phyloP scores from a whole-genome alignment of 2,888 invertebrate species.

The Thymelicus lineola region DNA sequence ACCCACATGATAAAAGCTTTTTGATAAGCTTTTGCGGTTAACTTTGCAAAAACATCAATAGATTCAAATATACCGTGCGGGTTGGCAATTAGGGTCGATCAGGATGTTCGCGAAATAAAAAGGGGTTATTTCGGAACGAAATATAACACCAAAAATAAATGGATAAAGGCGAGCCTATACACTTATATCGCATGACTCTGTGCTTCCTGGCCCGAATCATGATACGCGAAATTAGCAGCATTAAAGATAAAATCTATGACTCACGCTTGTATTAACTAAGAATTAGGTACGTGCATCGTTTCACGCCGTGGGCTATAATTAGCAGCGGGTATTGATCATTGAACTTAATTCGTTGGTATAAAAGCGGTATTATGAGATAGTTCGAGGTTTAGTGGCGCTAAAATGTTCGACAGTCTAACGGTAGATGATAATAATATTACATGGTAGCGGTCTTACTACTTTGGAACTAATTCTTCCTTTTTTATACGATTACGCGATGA shows the following conservation, averaged over 20 bases:
- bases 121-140: conserved; percentile 13
- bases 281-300: conserved; percentile 11
- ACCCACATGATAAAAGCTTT: no score
- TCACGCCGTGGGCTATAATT: conserved; percentile 20
- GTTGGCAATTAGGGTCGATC: conserved; percentile 4
- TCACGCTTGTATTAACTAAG: conserved; percentile 27
- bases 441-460: no score
- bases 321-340: conserved; percentile 12
- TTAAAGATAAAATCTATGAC: conserved; percentile 38
- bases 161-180: conserved; percentile 30
- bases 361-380: conserved; percentile 1
- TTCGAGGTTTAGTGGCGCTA: neutral
- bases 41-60: no score
- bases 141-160: conserved; percentile 38
- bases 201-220: conserved; percentile 38
- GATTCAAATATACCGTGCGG: neutral
- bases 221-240: conserved; percentile 44
- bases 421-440: no score
- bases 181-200: conserved; percentile 43
- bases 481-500: no score
- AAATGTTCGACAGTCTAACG: no score
- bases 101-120: conserved; percentile 19
- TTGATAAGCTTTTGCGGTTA: no score
- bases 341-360: conserved; percentile 27
- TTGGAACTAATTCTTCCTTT: no score